Evolutionary conservation across 2,113 vertebrate species (phyloP), one percentile per base, ranked within the genome.

Genomic region (Esox niger): DNA sequence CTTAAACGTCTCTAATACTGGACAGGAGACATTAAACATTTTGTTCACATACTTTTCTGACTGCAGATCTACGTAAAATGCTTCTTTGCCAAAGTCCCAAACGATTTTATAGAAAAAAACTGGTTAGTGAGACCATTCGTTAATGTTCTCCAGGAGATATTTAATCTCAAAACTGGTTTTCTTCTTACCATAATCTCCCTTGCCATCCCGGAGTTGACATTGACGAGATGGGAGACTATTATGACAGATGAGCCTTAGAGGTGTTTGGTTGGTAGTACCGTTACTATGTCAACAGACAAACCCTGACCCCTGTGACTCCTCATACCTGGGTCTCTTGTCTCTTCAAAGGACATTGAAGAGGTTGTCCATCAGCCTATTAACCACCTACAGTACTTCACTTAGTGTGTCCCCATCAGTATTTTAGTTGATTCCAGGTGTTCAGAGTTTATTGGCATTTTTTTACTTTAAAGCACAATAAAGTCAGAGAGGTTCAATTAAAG

Each of bases 351-450:
- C 57, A 67, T 68, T 81, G 70, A 73, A 87, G 81, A 38, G 82
- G 63, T 79, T 82, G 77, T 85, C 75, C 74, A 84, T 88, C 83
- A 84, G 79, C 70, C 81, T 76, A 80, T 84, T 86, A 78, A 79
- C 80, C 78, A 81, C 79, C 79, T 79, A 78, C 11, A 32, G 70
- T 76, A 84, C 82, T 85, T 86, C 84, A 88, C 80, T 88, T 80
- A 13, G 35, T 38, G 35, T 71, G 57, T 80, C 74, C 73, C 78
- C 80, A 81, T 83, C 80, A 84, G 73, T 79, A 76, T 86, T 88
- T 83, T 85, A 87, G 83, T 88, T 86, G 74, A 86, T 86, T 90
- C 88, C 91, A 92, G 88, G 89, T 92, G 90, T 90, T 86, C 61
- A 0, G 79, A 79, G 84, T 90, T 88, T 90, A 90, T 61, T 64